These are phyloP conservation scores for Apantesis nais DNA, from an alignment of 2,888 invertebrate genomes.

Conservation along the genomic window DNA sequence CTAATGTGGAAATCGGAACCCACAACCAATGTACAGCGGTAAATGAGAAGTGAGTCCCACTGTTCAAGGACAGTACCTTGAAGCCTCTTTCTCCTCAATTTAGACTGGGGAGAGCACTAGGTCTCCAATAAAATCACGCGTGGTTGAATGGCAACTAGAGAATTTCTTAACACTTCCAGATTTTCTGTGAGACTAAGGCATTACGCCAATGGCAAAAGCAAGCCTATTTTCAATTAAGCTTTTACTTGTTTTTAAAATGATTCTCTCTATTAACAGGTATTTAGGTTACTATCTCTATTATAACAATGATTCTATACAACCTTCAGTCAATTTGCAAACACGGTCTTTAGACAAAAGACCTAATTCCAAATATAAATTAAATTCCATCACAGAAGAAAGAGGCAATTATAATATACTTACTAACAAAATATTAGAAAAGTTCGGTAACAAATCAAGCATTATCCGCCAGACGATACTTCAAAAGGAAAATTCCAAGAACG, in stretches of 20 bases:
- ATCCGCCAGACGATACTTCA: slow-evolving; percentile 17
- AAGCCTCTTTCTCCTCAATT: too few species aligned
- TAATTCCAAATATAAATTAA: not conserved
- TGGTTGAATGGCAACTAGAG: too few species aligned
- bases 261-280: not conserved
- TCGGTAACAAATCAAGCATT: slow-evolving; percentile 31
- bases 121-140: too few species aligned
- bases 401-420: not conserved
- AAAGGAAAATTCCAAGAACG: not conserved
- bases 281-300: not conserved
- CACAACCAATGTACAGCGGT: too few species aligned
- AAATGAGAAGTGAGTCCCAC: too few species aligned
- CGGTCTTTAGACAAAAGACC: not conserved
- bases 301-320: not conserved
- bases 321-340: not conserved
- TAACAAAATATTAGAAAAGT: slow-evolving; percentile 31
- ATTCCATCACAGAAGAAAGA: not conserved
- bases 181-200: too few species aligned
- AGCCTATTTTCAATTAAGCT: too few species aligned
- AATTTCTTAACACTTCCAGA: too few species aligned
- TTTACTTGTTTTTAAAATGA: not conserved
- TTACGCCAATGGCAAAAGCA: too few species aligned
- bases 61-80: too few species aligned
- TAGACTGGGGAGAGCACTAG: too few species aligned
- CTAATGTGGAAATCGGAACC: too few species aligned